Percentiles rank a stretch among this genome's conserved stretches.
These are phyloP conservation scores for Rhimphoctona megacephalus DNA, from an alignment of 2,888 invertebrate species.

Conservation along the genomic window DNA sequence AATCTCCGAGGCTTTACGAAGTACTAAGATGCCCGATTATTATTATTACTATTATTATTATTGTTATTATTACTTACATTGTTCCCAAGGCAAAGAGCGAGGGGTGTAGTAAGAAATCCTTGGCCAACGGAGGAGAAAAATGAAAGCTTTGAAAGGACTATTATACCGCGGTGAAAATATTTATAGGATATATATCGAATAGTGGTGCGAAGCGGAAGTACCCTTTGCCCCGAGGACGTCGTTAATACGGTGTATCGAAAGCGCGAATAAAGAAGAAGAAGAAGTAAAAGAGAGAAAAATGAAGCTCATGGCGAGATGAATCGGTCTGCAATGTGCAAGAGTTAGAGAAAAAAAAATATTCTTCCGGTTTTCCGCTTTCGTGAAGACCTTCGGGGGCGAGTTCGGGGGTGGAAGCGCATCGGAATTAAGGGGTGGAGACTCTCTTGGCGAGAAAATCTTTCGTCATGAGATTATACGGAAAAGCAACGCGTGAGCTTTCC, in stretches of 20 bases:
- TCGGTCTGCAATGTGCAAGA: conserved; percentile 30
- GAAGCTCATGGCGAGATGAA: conserved; percentile 6
- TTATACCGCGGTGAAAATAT: conserved; percentile 58
- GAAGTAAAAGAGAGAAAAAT: neutral
- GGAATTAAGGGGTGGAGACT: conserved; percentile 48
- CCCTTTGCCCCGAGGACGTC: conserved; percentile 61
- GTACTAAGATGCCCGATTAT: neutral
- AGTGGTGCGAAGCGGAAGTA: conserved; percentile 40
- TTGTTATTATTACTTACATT: conserved; percentile 19
- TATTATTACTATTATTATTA: neutral
- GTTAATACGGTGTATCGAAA: conserved; percentile 63
- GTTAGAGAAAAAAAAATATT: conserved; percentile 50
- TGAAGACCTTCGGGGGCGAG: conserved; percentile 42
- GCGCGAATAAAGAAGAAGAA: conserved; percentile 49
- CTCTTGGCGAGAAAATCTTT: conserved; percentile 43
- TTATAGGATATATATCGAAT: conserved; percentile 49
- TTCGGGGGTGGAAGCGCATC: conserved; percentile 28
- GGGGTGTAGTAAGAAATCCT: conserved; percentile 9
- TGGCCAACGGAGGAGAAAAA: conserved; percentile 13
- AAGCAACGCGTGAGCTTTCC: conserved; percentile 34
- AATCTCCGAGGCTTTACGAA: conserved; percentile 10
- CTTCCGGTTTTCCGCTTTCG: conserved; percentile 67
- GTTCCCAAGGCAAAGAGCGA: conserved; percentile 30
- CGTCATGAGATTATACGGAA: conserved; percentile 37
- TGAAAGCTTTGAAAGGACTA: conserved; percentile 52